Percentiles rank a stretch among this genome's conserved stretches.
Conservation (phyloP, 1,140 invertebrate genomes). For the Homarus americanus region DNA sequence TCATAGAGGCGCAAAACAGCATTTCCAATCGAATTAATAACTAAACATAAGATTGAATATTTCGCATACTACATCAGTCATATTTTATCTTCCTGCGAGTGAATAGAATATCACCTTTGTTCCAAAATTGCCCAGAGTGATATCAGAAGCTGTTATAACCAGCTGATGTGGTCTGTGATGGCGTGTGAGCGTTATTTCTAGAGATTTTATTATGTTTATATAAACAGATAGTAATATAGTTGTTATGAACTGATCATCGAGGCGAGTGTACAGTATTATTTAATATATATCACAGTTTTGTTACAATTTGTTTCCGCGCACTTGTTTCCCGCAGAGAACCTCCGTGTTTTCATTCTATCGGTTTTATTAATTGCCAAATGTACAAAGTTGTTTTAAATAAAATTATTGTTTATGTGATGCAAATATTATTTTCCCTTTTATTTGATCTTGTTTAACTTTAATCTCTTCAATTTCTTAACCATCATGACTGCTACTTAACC, state of each 20-base stretch:
- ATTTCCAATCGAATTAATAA: too few relatives aligned
- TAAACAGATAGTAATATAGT: neutral
- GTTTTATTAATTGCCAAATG: conserved; percentile 1
- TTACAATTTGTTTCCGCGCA: neutral
- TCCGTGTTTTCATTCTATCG: neutral
- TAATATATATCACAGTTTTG: too few relatives aligned
- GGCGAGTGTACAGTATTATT: neutral
- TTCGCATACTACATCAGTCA: too few relatives aligned
- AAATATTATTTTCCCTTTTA: neutral
- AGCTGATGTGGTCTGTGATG: neutral
- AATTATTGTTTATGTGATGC: neutral
- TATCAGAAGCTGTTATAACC: neutral
- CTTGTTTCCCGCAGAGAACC: neutral
- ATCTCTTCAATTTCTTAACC: too few relatives aligned
- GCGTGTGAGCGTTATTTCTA: neutral
- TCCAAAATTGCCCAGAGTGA: too few relatives aligned
- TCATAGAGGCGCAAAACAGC: too few relatives aligned
- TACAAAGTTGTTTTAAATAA: neutral
- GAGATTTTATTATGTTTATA: neutral
- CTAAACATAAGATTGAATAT: too few relatives aligned
- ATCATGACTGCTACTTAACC: too few relatives aligned
- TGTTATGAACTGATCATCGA: neutral
- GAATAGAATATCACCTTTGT: too few relatives aligned
- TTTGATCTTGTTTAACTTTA: too few relatives aligned
- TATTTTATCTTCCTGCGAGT: too few relatives aligned